Conservation (phyloP, 2,888 invertebrate genomes). For the Nymphalis c-album region DNA sequence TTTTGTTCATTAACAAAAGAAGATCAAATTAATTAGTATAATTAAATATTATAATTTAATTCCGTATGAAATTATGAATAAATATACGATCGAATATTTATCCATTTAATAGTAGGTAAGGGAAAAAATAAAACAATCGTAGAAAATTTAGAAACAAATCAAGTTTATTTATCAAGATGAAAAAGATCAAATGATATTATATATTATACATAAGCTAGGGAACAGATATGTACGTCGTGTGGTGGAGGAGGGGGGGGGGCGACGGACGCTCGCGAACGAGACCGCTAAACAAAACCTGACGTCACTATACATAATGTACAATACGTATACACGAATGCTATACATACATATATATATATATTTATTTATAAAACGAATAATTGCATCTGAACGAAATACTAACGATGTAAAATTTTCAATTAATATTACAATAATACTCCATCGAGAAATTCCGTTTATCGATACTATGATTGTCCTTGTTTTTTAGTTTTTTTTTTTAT, state of each 20-base stretch:
- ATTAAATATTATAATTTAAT: no score
- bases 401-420: conserved; percentile 70
- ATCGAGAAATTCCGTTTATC: conserved; percentile 65
- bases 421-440: conserved; percentile 61
- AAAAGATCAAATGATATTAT: conserved; percentile 75
- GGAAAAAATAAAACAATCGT: conserved; percentile 45
- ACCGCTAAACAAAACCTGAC: conserved; percentile 47
- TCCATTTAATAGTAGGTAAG: not conserved
- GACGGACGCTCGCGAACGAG: no score
- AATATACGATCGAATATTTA: no score
- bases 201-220: conserved; percentile 72
- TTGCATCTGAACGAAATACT: conserved; percentile 55
- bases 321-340: conserved; percentile 7
- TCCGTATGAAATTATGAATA: no score
- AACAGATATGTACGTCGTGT: conserved; percentile 66
- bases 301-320: conserved; percentile 42
- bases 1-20: no score
- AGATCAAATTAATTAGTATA: no score
- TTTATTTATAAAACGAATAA: conserved; percentile 58
- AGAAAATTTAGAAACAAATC: conserved; percentile 81
- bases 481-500: conserved; percentile 48
- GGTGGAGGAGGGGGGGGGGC: not conserved
- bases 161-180: conserved; percentile 81
- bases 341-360: conserved; percentile 50
- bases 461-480: conserved; percentile 69